Evolutionary conservation across 2,113 vertebrate genomes (phyloP).

Genomic region (Cinclus cinclus): DNA sequence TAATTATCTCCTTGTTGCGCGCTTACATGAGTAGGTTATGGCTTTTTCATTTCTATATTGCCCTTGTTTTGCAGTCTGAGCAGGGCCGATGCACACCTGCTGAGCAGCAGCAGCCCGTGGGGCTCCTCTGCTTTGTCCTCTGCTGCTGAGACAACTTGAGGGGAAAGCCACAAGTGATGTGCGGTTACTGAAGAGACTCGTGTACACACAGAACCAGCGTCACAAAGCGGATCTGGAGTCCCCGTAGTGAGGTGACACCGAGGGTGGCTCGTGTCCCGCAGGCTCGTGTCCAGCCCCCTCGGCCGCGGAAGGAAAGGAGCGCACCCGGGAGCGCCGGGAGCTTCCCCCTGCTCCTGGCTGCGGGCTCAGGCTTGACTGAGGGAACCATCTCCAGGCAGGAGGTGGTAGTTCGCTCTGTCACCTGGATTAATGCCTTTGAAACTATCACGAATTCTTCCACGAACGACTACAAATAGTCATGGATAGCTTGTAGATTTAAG

Average conservation of each 20-base stretch:
- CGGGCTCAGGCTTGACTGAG: rapidly evolving
- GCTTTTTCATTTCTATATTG: background rate
- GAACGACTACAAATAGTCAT: background rate
- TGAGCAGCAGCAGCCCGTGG: background rate
- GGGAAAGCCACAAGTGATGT: background rate
- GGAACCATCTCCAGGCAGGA: background rate
- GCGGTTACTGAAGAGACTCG: background rate
- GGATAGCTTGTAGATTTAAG: background rate
- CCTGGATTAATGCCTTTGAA: background rate
- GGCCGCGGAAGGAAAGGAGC: background rate
- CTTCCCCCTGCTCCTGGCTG: rapidly evolving
- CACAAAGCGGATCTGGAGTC: no score
- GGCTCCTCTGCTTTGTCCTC: background rate
- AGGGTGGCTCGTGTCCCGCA: rapidly evolving
- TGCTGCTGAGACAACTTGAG: background rate
- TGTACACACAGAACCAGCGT: background rate
- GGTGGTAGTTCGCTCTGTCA: background rate
- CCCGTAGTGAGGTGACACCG: rapidly evolving
- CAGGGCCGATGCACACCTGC: background rate
- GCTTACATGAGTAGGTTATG: background rate
- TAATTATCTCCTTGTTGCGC: background rate
- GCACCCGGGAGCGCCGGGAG: rapidly evolving
- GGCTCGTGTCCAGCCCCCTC: background rate
- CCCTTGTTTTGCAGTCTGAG: background rate
- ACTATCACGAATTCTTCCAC: rapidly evolving